phyloP scores from a whole-genome alignment of 2,797 vertebrate genomes.

The Siniperca scherzeri region DNA sequence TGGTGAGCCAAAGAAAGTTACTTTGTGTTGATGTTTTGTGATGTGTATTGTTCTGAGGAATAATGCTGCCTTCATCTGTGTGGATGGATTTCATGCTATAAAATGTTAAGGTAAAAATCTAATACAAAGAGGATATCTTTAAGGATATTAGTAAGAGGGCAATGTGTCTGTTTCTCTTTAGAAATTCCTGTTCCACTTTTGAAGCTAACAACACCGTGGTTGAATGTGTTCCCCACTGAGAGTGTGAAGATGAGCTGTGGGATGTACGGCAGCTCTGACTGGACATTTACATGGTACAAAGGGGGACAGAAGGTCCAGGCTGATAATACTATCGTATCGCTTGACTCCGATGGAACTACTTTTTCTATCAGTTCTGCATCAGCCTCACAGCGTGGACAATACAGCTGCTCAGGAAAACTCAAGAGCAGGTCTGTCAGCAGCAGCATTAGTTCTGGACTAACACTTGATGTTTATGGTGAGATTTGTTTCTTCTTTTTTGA shows the following conservation, averaged over 20 bases:
- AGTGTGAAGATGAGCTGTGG: constrained; percentile 61
- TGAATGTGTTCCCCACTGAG: constrained; percentile 76
- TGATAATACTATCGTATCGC: accelerated
- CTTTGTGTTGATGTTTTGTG: not conserved
- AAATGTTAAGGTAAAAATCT: not conserved
- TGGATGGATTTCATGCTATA: not conserved
- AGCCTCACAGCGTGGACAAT: not conserved
- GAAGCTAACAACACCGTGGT: constrained; percentile 47
- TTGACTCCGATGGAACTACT: accelerated
- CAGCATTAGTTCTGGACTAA: accelerated
- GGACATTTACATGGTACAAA: constrained; percentile 71
- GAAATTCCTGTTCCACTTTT: constrained; percentile 70
- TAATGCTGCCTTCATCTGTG: not conserved
- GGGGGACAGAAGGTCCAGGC: accelerated
- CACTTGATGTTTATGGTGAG: constrained; percentile 74
- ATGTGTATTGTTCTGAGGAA: not conserved
- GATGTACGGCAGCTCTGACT: constrained; percentile 41
- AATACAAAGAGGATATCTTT: not conserved
- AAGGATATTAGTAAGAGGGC: not conserved
- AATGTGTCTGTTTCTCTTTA: constrained; percentile 30
- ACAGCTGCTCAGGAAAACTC: constrained; percentile 67
- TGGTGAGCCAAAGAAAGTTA: constrained; percentile 49
- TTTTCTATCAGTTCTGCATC: constrained; percentile 49
- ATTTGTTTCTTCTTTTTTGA: not conserved
- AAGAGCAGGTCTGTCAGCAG: constrained; percentile 57